Evolutionary conservation across 2,797 vertebrate genomes (phyloP).

Genomic region (Lithobates pipiens): DNA sequence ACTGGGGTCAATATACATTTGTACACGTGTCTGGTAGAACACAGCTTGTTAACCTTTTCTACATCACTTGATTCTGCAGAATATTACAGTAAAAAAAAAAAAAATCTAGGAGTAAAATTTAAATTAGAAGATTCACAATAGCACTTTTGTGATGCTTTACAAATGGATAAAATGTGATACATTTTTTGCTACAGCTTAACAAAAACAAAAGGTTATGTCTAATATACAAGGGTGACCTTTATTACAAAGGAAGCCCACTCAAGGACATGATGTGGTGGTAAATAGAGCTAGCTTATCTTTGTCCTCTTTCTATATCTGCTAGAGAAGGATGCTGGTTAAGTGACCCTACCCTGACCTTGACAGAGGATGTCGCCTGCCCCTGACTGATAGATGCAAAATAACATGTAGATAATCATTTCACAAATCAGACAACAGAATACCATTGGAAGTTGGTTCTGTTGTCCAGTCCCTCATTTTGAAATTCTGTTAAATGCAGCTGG

Average conservation of each 20-base stretch:
- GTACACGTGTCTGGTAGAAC: no score
- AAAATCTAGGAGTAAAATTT: no score
- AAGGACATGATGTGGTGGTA: slow-evolving; percentile 20
- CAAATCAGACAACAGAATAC: background rate
- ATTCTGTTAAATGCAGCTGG: background rate
- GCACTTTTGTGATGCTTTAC: no score
- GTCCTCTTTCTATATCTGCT: slow-evolving; percentile 28
- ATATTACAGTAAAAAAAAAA: no score
- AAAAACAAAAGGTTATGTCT: background rate
- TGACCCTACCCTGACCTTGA: slow-evolving; percentile 47
- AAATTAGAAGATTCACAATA: no score
- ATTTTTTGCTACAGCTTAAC: background rate
- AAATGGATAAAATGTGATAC: background rate
- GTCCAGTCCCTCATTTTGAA: background rate
- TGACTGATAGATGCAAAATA: slow-evolving; percentile 22
- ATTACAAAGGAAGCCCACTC: slow-evolving; percentile 8
- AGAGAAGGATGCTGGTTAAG: slow-evolving; percentile 33
- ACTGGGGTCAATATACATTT: no score
- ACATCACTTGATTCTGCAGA: no score
- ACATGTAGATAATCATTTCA: slow-evolving; percentile 26
- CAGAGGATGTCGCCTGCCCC: slow-evolving; percentile 25
- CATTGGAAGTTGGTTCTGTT: background rate
- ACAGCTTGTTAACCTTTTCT: no score
- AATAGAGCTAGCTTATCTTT: slow-evolving; percentile 30
- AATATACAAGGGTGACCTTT: slow-evolving; percentile 6